Conservation (phyloP, 30 jellyfish, hydroid and myxozoan species). For the Cassiopea andromeda region DNA sequence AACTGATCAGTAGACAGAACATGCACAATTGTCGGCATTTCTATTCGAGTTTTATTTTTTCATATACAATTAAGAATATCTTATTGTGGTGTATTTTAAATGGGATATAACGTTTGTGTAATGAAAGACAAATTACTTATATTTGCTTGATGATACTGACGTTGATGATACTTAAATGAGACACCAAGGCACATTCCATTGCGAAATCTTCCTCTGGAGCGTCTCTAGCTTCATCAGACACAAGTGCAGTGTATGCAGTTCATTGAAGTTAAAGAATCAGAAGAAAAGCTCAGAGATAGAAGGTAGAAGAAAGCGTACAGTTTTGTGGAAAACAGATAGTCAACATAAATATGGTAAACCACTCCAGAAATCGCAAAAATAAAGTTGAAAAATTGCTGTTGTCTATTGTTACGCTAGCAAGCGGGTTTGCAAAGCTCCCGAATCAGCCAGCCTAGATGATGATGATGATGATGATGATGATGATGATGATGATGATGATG, state of each 20-base stretch:
- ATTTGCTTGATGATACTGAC: neutral
- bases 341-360: neutral
- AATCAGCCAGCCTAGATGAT: neutral
- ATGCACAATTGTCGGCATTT: neutral
- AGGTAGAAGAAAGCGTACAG: neutral
- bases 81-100: neutral
- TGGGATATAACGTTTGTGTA: neutral
- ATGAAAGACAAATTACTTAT: neutral
- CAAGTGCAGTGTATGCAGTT: neutral
- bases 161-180: neutral
- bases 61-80: neutral
- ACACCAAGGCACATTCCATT: neutral
- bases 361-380: no score
- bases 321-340: neutral
- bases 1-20: neutral
- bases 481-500: constrained; percentile 10
- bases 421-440: no score
- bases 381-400: neutral
- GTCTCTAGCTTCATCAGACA: neutral
- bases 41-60: neutral
- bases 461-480: constrained; percentile 6
- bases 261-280: neutral
- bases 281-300: neutral
- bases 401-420: neutral
- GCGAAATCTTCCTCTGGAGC: neutral